Evolutionary conservation across 2,113 vertebrate species (phyloP), one percentile per base, ranked within the genome.

Genomic region (Entomyzon cyanotis): DNA sequence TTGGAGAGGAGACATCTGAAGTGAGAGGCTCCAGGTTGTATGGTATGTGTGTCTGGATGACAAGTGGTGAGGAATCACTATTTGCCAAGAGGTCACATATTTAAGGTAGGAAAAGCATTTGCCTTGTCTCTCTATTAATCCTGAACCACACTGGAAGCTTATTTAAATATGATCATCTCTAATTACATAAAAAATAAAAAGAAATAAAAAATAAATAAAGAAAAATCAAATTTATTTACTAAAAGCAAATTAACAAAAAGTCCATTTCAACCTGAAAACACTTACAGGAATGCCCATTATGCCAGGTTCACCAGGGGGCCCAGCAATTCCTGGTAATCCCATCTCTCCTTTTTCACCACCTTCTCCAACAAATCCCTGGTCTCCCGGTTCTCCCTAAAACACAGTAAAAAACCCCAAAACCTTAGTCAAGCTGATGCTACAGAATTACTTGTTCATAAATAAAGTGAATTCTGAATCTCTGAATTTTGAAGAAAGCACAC

Each of bases 331-430:
- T 37, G 97, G 94, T 87, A 97, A 97, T 64, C 99, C 99, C 18
- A 91, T 94, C 12, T 98, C 97, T 86, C 99, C 99, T 97, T 98
- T 98, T 87, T 99, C 99, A 69, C 99, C 99, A 12, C 92, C 52
- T 90, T 99, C 99, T 93, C 99, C 99, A 71, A 87, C 56, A 69
- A 98, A 96, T 22, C 99, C 99, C 12, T 33, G 95, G 70, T 98
- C 98, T 92, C 99, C 99, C 83, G 97, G 95, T 24, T 98, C 97
- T 55, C 99, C 99, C 99, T 99, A 95, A 71, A 96, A 90, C 3
- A 74, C 63, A 94, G 20, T 28, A 52, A 89, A 46, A 24, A 44
- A 22, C 4, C 9, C 10, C 13, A 10, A 49, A 80, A 76, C 23
- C 18, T 88, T 69, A 81, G 39, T 70, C 31, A 67, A 13, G 23